These are phyloP conservation scores for Drosophila mojavensis DNA, from an alignment of 1,140 invertebrate species.

Conservation along the genomic window DNA sequence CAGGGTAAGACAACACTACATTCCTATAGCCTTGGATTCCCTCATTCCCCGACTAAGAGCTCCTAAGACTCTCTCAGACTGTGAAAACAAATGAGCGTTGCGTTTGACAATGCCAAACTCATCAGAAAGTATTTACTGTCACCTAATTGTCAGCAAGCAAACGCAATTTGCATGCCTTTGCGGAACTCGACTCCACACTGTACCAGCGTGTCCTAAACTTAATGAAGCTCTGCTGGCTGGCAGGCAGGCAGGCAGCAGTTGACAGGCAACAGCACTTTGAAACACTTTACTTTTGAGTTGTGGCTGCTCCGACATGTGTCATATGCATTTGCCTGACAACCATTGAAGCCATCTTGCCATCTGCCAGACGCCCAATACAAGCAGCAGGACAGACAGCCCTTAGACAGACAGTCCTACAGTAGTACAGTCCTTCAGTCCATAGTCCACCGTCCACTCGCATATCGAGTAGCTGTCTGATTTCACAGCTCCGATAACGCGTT, in stretches of 20 bases:
- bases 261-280: conserved; percentile 36
- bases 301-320: conserved; percentile 62
- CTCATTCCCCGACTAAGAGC: too few relatives aligned
- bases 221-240: conserved; percentile 58
- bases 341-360: conserved; percentile 29
- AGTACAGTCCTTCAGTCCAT: background rate
- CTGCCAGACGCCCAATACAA: background rate
- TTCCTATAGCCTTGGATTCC: too few relatives aligned
- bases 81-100: conserved; percentile 32
- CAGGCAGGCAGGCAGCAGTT: conserved; percentile 21
- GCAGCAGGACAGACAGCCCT: conserved; percentile 5
- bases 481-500: conserved; percentile 55
- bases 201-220: conserved; percentile 42
- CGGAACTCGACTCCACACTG: conserved; percentile 12
- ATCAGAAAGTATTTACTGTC: conserved; percentile 72
- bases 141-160: conserved; percentile 67
- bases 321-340: conserved; percentile 70
- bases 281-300: conserved; percentile 34
- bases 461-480: conserved; percentile 71
- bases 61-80: conserved; percentile 7
- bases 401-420: background rate
- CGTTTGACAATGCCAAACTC: conserved; percentile 37
- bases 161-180: conserved; percentile 28
- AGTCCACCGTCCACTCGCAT: background rate
- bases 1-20: background rate